Evolutionary conservation across 2,797 vertebrate species (phyloP).

Genomic region (Mionectes olivaceus): DNA sequence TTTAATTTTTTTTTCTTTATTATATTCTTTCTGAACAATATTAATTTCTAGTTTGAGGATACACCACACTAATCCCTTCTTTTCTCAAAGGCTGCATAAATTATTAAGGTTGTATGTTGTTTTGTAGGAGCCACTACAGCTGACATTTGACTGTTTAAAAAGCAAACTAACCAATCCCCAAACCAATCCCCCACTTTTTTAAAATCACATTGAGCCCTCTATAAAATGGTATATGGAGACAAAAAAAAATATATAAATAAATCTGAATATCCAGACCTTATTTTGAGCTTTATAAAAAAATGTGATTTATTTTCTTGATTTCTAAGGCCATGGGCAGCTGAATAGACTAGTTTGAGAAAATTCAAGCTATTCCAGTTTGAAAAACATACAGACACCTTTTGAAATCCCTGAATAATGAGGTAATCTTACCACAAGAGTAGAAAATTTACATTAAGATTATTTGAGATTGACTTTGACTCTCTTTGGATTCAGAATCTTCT

Average conservation of each 20-base stretch:
- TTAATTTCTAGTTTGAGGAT: conserved; percentile 31
- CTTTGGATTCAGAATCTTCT: conserved; percentile 4
- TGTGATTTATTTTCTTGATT: background rate
- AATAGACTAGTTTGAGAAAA: background rate
- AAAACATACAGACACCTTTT: background rate
- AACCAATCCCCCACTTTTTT: background rate
- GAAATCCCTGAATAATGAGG: conserved; percentile 43
- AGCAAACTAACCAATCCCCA: background rate
- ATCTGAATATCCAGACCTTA: background rate
- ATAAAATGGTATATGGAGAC: background rate
- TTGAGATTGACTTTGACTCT: conserved; percentile 26
- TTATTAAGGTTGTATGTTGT: conserved; percentile 4
- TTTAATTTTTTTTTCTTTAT: conserved; percentile 62
- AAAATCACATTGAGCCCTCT: background rate
- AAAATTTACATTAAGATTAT: conserved; percentile 62
- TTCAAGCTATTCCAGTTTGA: background rate
- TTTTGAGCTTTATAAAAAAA: background rate
- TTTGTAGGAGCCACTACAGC: background rate
- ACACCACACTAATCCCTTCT: conserved; percentile 28
- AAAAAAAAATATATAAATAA: background rate
- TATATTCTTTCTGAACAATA: conserved; percentile 52
- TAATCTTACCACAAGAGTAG: background rate
- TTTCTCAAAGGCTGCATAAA: conserved; percentile 30
- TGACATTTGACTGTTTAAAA: background rate
- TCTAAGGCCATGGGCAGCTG: background rate